Evolutionary conservation across 2,797 vertebrate genomes (phyloP).

Genomic region (Tragopan temminckii): DNA sequence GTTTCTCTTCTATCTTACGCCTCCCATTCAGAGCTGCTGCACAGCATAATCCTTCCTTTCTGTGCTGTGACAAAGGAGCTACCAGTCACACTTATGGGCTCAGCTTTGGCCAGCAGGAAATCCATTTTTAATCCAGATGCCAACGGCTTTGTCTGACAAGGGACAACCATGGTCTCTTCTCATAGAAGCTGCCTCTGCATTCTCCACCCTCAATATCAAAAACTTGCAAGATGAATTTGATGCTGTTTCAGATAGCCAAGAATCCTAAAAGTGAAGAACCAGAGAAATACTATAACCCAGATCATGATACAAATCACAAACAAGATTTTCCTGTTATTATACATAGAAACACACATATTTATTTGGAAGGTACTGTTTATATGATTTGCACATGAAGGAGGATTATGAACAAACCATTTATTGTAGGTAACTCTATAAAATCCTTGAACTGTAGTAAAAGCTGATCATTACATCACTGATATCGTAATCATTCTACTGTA

Average conservation of each 20-base stretch:
- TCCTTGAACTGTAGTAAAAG: background rate
- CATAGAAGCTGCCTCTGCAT: background rate
- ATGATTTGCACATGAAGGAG: background rate
- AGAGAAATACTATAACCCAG: background rate
- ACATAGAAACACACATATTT: background rate
- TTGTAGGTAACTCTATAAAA: background rate
- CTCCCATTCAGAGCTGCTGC: background rate
- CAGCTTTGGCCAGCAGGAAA: too few species aligned
- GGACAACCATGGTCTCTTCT: background rate
- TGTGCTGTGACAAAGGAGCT: background rate
- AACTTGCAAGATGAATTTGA: background rate
- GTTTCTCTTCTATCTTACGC: background rate
- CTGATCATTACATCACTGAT: background rate
- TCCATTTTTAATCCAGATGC: background rate
- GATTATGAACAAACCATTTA: background rate
- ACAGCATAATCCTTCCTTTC: background rate
- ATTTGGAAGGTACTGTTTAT: background rate
- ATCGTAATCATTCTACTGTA: background rate
- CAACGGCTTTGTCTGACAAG: background rate
- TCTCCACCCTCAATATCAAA: background rate
- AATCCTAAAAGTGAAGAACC: background rate
- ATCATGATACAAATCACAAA: background rate
- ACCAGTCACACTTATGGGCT: background rate
- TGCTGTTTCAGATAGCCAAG: background rate
- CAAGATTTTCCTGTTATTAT: background rate